These are phyloP conservation scores for Vimba vimba DNA, from an alignment of 2,113 vertebrate genomes.

Conservation along the genomic window DNA sequence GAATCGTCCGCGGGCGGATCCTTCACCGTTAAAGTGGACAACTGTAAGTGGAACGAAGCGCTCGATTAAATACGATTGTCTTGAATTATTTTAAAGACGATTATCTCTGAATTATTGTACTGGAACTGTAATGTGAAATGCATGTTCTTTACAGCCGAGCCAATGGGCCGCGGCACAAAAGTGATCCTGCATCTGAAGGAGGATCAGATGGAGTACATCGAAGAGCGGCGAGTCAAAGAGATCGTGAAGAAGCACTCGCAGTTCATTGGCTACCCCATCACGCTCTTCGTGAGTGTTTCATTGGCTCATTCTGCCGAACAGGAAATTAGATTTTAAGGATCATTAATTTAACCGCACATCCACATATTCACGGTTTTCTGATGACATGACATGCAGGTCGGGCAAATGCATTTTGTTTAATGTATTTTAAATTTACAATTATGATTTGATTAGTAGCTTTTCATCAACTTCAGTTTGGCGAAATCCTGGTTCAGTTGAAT, in stretches of 20 bases:
- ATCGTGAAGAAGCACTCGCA: conserved; percentile 85
- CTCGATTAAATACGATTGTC: too few species aligned
- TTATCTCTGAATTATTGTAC: neutral
- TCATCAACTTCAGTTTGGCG: too few species aligned
- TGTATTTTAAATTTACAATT: too few species aligned
- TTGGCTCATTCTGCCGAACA: too few species aligned
- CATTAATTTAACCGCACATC: neutral
- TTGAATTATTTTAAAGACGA: neutral
- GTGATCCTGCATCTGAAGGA: conserved; percentile 81
- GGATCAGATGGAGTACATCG: conserved; percentile 79
- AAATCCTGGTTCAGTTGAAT: too few species aligned
- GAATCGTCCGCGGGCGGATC: conserved; percentile 82
- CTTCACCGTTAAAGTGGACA: conserved; percentile 77
- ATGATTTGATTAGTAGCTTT: too few species aligned
- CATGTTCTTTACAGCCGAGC: conserved; percentile 63
- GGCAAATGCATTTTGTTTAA: neutral
- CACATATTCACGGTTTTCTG: neutral
- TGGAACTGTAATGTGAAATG: neutral
- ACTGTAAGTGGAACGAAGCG: conserved; percentile 60
- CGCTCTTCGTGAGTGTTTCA: conserved; percentile 76
- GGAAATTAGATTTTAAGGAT: neutral
- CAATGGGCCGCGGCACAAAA: conserved; percentile 77
- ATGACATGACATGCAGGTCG: neutral
- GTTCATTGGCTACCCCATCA: conserved; percentile 85
- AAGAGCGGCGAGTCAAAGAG: conserved; percentile 79